Evolutionary conservation across 2,888 invertebrate species (phyloP).

Genomic region (Trilocha varians): DNA sequence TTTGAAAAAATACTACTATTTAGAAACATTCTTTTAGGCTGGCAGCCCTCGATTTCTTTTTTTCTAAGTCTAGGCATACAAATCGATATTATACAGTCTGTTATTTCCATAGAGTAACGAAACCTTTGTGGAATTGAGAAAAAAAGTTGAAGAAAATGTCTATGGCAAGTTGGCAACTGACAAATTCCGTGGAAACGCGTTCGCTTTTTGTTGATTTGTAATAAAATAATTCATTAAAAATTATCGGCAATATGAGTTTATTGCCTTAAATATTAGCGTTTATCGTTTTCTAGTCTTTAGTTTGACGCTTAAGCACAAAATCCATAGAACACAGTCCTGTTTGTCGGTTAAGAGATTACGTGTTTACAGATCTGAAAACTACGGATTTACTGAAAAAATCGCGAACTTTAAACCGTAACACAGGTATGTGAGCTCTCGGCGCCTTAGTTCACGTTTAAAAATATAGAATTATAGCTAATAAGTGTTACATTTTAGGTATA

Average conservation of each 20-base stretch:
- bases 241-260: not conserved
- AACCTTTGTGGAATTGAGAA: not conserved
- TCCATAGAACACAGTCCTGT: not conserved
- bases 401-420: not conserved
- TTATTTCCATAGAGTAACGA: no score
- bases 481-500: conserved; percentile 38
- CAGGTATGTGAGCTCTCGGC: not conserved
- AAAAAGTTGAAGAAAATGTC: not conserved
- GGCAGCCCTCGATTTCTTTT: no score
- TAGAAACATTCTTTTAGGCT: no score
- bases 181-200: not conserved
- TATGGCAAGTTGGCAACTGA: not conserved
- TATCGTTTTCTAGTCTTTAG: no score
- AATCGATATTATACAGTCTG: no score
- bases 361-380: not conserved
- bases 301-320: not conserved
- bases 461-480: not conserved
- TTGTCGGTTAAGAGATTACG: not conserved
- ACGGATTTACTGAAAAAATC: not conserved
- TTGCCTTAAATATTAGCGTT: not conserved
- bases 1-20: no score
- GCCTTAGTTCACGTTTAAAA: not conserved
- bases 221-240: not conserved
- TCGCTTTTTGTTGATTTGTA: not conserved
- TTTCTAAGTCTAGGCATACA: no score